Evolutionary conservation across 2,888 invertebrate species (phyloP), one percentile per base, ranked within the genome.

Genomic region (Thecocarcelia acutangulata): DNA sequence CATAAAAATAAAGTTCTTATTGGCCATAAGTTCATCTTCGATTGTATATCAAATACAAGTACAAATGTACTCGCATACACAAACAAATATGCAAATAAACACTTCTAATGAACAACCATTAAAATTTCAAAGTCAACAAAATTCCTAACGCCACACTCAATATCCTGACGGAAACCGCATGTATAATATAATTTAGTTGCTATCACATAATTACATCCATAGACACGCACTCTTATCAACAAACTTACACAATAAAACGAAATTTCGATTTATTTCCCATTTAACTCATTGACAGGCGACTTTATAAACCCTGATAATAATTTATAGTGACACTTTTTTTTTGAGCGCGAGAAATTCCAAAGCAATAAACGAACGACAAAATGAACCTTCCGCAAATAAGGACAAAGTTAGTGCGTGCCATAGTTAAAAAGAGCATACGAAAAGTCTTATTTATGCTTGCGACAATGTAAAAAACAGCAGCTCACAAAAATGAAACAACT

Each of bases 281-380:
- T 81, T 81, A 81, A 81, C 73, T 77, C 77, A 77, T 73, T 81
- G 77, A 73, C 81, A 81, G 81, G 68, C 77, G 81, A 81, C 77
- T 73, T 77, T 77, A 73, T 81, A 81, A 77, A 73, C 77, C 77
- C 70, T 69, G 77, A 73, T 69, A 77, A 81, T 77, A 81, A 81
- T 73, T 81, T 81, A 81, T 81, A 52, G 81, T 73, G 81, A 73
- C 76, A 73, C 73, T 81, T 76, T 76, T 77, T 3, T 33, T 5
- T 9, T 33, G 4, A 77, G 48, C 66, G 81, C 77, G 73, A 68
- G 17, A 73, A 77, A 81, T 76, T 81, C 66, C 61, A 63, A 75
- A 70, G 50, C 69, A 72, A 68, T 76, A 76, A 72, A 76, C 19
- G 66, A 66, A 76, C 61, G 52, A 48, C 64, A 69, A 46, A 68